A percentile compares a stretch with the other conserved stretches of the same genome.
These are phyloP conservation scores for Tenualosa ilisha DNA, from an alignment of 2,797 vertebrate genomes.

Conservation along the genomic window DNA sequence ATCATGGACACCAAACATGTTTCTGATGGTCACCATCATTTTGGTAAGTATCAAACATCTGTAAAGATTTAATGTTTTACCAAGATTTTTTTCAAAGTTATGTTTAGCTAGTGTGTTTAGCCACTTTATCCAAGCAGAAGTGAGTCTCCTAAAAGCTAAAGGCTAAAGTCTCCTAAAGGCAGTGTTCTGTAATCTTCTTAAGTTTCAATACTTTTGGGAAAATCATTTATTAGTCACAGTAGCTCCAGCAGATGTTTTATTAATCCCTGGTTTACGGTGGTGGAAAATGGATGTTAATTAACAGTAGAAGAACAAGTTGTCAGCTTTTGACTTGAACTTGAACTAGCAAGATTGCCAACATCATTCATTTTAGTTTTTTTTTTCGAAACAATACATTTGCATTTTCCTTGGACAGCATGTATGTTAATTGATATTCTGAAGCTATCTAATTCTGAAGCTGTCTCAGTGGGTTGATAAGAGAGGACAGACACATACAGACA, in stretches of 20 bases:
- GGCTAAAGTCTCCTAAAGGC: neutral
- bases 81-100: neutral
- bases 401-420: too few species aligned
- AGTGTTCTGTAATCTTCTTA: neutral
- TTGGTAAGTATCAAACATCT: neutral
- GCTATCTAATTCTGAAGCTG: neutral
- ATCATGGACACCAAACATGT: slow-evolving; percentile 10
- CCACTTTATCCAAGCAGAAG: neutral
- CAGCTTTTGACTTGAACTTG: neutral
- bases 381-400: too few species aligned
- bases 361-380: too few species aligned
- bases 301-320: neutral
- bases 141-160: neutral
- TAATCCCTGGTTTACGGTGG: neutral
- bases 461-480: neutral
- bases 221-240: neutral
- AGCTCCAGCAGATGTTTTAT: neutral
- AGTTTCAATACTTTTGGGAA: neutral
- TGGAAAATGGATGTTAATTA: too few species aligned
- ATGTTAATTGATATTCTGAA: neutral
- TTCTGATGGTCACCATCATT: neutral
- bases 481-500: neutral
- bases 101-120: neutral
- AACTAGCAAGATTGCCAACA: too few species aligned
- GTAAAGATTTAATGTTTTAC: neutral